phyloP scores from a whole-genome alignment of 2,113 vertebrate species.

The Jacana jacana region DNA sequence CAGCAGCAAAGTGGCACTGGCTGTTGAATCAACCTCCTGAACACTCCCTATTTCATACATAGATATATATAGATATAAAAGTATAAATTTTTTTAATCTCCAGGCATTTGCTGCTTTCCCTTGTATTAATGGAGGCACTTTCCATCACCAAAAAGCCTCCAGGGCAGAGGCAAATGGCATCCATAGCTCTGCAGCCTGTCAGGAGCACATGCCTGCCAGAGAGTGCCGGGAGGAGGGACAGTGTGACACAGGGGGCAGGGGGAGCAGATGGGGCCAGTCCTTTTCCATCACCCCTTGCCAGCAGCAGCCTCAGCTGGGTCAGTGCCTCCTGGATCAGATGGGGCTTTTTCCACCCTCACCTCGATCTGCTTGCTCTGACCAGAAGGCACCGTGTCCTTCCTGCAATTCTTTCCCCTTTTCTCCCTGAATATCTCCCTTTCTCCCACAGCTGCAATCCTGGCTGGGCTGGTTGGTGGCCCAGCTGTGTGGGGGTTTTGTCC shows the following conservation, averaged over 20 bases:
- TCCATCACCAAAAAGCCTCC: not conserved
- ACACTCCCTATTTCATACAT: no score
- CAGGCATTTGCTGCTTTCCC: not conserved
- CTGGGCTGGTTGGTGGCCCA: not conserved
- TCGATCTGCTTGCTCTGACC: not conserved
- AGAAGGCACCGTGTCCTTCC: not conserved
- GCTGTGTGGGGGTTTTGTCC: not conserved
- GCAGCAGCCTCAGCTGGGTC: fast-evolving
- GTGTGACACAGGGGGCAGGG: not conserved
- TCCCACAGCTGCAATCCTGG: not conserved
- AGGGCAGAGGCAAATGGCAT: not conserved
- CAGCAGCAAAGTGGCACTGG: fast-evolving
- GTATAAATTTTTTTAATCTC: not conserved
- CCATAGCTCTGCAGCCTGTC: not conserved
- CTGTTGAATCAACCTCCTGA: not conserved
- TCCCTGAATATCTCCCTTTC: not conserved
- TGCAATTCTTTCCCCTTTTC: not conserved
- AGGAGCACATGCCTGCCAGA: not conserved
- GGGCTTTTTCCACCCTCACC: not conserved
- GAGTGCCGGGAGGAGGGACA: not conserved
- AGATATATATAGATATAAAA: no score
- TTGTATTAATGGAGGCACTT: not conserved
- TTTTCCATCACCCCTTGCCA: not conserved
- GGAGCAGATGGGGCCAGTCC: not conserved
- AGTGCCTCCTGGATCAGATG: not conserved